phyloP scores from a whole-genome alignment of 2,797 vertebrate species.

The Hoplostethus mediterraneus region DNA sequence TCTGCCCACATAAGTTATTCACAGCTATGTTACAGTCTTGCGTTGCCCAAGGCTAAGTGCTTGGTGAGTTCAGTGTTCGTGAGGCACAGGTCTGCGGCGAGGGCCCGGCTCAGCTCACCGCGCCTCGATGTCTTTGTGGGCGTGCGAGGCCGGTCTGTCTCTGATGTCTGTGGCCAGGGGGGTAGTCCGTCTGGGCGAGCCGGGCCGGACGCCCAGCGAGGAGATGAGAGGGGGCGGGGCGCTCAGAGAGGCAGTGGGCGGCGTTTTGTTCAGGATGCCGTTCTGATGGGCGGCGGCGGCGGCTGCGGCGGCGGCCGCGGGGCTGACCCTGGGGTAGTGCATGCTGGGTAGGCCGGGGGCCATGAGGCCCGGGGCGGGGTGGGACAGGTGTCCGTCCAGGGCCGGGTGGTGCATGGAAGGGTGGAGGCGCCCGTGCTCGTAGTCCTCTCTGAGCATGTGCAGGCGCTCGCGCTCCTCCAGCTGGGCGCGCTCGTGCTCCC shows the following conservation, averaged over 20 bases:
- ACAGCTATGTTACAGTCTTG: constrained; percentile 84
- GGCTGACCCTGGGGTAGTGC: constrained; percentile 96
- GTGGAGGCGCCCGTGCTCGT: constrained; percentile 89
- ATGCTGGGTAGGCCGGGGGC: constrained; percentile 94
- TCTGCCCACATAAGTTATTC: constrained; percentile 78
- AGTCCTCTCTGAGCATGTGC: constrained; percentile 95
- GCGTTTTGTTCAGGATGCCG: constrained; percentile 94
- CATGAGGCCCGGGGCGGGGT: constrained; percentile 85
- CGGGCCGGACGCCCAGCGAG: constrained; percentile 89
- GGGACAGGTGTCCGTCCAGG: constrained; percentile 92
- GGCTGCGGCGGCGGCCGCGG: constrained; percentile 79
- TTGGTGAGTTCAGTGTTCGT: constrained; percentile 77
- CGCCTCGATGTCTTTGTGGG: constrained; percentile 97
- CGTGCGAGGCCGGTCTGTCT: constrained; percentile 92
- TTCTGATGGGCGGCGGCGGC: constrained; percentile 86
- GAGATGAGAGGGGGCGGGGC: constrained; percentile 96
- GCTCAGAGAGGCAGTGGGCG: constrained; percentile 93
- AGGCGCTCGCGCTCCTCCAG: constrained; percentile 93
- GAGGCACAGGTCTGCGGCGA: constrained; percentile 59
- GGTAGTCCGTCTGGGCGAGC: constrained; percentile 96
- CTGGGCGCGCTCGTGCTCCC: constrained; percentile 92
- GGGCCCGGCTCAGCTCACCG: constrained; percentile 82
- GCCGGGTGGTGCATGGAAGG: constrained; percentile 78
- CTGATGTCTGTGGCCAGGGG: constrained; percentile 93
- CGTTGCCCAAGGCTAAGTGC: constrained; percentile 82